Conservation (phyloP, 2,888 invertebrate genomes). For the Helicoverpa assulta region DNA sequence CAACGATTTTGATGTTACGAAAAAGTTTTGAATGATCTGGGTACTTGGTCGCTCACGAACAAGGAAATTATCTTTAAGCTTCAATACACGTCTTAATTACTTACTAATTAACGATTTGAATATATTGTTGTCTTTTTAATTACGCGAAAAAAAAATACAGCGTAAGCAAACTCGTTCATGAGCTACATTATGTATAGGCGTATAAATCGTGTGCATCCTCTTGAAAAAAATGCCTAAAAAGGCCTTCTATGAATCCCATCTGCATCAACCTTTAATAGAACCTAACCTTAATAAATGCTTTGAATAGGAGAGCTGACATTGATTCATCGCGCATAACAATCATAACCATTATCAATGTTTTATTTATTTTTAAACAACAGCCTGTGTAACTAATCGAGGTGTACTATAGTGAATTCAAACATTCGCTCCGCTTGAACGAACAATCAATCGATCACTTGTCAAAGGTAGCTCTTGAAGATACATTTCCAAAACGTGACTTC, state of each 20-base stretch:
- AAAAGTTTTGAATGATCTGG: conserved; percentile 25
- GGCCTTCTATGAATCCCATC: background rate
- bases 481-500: conserved; percentile 76
- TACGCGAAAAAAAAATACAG: no score
- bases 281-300: background rate
- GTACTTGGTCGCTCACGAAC: conserved; percentile 63
- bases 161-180: no score
- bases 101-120: conserved; percentile 11
- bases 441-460: conserved; percentile 76
- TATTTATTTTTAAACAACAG: conserved; percentile 20
- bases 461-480: conserved; percentile 66
- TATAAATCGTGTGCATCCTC: no score
- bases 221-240: no score
- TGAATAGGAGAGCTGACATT: background rate
- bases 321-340: conserved; percentile 5
- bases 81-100: conserved; percentile 26
- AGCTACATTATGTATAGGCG: no score
- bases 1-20: conserved; percentile 48
- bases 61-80: conserved; percentile 53
- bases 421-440: conserved; percentile 38
- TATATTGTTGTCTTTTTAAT: background rate
- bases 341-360: background rate
- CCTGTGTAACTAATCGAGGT: conserved; percentile 33
- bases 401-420: conserved; percentile 27
- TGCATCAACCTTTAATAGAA: background rate